phyloP scores from a whole-genome alignment of 2,888 invertebrate species.

The Ochlodes sylvanus region DNA sequence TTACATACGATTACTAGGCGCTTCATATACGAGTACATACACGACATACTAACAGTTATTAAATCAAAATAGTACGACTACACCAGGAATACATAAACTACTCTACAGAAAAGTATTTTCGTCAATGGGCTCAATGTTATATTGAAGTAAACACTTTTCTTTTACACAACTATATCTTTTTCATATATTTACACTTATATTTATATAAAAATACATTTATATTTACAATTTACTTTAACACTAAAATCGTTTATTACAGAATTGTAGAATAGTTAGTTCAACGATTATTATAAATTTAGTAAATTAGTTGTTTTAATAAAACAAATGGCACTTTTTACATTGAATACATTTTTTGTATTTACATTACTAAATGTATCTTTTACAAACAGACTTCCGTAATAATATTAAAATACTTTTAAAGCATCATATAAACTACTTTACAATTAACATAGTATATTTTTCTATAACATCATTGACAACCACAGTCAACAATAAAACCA shows the following conservation, averaged over 20 bases:
- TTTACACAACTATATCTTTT: constrained; percentile 12
- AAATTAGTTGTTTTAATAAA: constrained; percentile 1
- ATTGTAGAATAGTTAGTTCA: constrained; percentile 10
- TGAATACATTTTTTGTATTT: constrained; percentile 10
- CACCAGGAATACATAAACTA: constrained; percentile 14
- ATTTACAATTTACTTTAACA: constrained; percentile 18
- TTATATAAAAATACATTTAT: constrained; percentile 29
- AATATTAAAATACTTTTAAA: background rate
- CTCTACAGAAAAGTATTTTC: constrained; percentile 65
- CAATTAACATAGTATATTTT: too few relatives aligned
- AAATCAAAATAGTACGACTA: background rate
- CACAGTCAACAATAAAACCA: too few relatives aligned
- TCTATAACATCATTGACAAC: too few relatives aligned
- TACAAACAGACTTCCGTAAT: too few relatives aligned
- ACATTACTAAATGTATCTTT: background rate
- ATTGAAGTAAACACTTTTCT: constrained; percentile 73
- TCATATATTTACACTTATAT: constrained; percentile 37
- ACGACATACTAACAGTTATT: constrained; percentile 37
- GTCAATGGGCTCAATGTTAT: constrained; percentile 81
- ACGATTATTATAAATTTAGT: constrained; percentile 10
- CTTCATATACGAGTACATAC: constrained; percentile 48
- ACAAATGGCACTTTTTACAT: constrained; percentile 20
- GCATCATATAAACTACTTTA: background rate
- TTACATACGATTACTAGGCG: constrained; percentile 58
- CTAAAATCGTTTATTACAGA: constrained; percentile 6